Evolutionary conservation across 2,888 invertebrate genomes (phyloP).

Genomic region (Sinodicranocentrus sp.): DNA sequence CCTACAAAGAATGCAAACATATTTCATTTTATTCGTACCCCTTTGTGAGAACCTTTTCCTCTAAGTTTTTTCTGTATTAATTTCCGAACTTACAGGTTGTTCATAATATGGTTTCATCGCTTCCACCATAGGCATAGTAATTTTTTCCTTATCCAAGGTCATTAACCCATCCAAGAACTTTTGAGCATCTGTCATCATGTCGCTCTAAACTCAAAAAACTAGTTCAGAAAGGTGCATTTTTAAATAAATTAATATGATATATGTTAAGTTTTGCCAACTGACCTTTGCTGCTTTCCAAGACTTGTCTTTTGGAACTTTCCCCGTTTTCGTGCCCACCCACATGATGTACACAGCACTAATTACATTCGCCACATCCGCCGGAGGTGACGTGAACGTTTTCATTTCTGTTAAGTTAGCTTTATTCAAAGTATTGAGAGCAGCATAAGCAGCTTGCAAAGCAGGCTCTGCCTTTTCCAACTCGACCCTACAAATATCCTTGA

Average conservation of each 20-base stretch:
- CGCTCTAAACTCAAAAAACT: no score
- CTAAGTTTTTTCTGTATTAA: no score
- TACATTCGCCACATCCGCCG: slow-evolving; percentile 90
- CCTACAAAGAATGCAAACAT: no score
- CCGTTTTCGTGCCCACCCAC: slow-evolving; percentile 83
- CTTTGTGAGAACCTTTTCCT: no score
- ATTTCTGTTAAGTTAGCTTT: slow-evolving; percentile 96
- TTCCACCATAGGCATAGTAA: slow-evolving; percentile 95
- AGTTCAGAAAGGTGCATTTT: no score
- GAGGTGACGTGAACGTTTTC: slow-evolving; percentile 97
- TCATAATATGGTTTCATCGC: slow-evolving; percentile 97
- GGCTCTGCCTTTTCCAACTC: slow-evolving; percentile 98
- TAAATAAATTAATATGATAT: no score
- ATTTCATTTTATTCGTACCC: no score
- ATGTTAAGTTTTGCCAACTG: no score
- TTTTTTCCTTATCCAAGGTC: slow-evolving; percentile 97
- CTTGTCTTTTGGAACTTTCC: slow-evolving; percentile 96
- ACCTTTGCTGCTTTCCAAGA: slow-evolving; percentile 98
- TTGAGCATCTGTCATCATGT: slow-evolving; percentile 95
- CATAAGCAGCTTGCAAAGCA: slow-evolving; percentile 93
- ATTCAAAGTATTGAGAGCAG: slow-evolving; percentile 96
- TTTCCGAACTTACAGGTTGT: no score
- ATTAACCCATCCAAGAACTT: slow-evolving; percentile 91
- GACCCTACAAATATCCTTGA: slow-evolving; percentile 94
- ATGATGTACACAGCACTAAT: slow-evolving; percentile 72